Conservation (phyloP, 2,113 vertebrate genomes). For the Dipodomys spectabilis region DNA sequence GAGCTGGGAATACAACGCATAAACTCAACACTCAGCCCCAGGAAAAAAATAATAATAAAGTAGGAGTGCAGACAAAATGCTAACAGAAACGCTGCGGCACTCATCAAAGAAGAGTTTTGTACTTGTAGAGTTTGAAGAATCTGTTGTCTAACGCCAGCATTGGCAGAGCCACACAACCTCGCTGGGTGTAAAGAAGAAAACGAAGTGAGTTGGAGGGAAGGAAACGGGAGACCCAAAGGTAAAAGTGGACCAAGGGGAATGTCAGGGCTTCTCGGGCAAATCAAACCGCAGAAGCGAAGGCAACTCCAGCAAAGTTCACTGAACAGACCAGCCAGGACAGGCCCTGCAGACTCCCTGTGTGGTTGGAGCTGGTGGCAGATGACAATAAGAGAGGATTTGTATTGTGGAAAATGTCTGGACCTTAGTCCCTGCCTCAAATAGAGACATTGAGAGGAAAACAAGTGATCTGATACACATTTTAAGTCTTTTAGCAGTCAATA, state of each 20-base stretch:
- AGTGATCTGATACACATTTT: conserved; percentile 1
- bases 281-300: not conserved
- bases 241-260: not conserved
- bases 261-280: not conserved
- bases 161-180: not conserved
- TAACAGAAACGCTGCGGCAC: not conserved
- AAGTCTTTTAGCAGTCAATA: conserved; percentile 22
- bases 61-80: not conserved
- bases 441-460: not conserved
- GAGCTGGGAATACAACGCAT: not conserved
- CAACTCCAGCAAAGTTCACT: not conserved
- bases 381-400: not conserved
- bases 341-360: not conserved
- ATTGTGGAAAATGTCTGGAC: not conserved
- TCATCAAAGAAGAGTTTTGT: not conserved
- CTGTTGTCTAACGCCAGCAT: not conserved
- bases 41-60: not conserved
- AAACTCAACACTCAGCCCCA: not conserved
- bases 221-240: not conserved
- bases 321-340: not conserved
- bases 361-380: not conserved
- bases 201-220: not conserved
- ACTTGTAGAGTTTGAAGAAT: not conserved
- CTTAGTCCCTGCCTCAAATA: not conserved
- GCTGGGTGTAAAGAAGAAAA: not conserved